These are phyloP conservation scores for Lepilemur ruficaudatus DNA, from an alignment of 2,797 vertebrate genomes.

Conservation along the genomic window DNA sequence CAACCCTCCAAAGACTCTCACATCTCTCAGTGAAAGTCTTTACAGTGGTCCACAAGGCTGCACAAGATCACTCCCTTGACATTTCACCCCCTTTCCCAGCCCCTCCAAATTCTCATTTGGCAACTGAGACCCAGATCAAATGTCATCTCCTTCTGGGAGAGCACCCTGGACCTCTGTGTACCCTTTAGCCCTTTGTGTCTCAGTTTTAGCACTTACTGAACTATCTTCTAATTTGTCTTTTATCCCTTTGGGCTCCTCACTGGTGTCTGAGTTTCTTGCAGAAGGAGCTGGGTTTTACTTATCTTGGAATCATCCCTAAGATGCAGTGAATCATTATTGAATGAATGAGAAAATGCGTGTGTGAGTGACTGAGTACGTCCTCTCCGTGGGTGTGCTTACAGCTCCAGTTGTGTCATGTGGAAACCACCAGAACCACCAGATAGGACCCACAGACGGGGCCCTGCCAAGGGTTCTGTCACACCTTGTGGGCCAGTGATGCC, in stretches of 20 bases:
- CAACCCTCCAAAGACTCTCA: background rate
- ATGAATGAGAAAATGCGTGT: background rate
- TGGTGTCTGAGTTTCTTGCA: background rate
- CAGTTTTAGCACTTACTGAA: background rate
- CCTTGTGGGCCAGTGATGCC: rapidly evolving
- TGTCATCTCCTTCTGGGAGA: background rate
- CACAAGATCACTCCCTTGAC: background rate
- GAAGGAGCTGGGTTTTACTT: background rate
- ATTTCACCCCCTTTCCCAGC: rapidly evolving
- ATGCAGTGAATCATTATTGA: background rate
- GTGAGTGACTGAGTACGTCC: background rate
- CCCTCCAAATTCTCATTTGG: background rate
- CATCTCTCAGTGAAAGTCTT: background rate
- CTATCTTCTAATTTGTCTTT: background rate
- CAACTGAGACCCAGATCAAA: background rate
- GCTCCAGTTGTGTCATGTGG: background rate
- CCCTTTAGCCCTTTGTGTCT: background rate
- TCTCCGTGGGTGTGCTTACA: rapidly evolving
- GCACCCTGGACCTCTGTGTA: too few relatives aligned
- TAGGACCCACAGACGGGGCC: rapidly evolving
- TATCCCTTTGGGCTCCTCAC: background rate
- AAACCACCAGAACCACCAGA: background rate
- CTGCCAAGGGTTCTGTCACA: rapidly evolving
- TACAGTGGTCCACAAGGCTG: background rate
- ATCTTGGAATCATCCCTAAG: background rate